These are phyloP conservation scores for Drosophila vallismaia DNA, from an alignment of 2,888 invertebrate species.

Conservation along the genomic window DNA sequence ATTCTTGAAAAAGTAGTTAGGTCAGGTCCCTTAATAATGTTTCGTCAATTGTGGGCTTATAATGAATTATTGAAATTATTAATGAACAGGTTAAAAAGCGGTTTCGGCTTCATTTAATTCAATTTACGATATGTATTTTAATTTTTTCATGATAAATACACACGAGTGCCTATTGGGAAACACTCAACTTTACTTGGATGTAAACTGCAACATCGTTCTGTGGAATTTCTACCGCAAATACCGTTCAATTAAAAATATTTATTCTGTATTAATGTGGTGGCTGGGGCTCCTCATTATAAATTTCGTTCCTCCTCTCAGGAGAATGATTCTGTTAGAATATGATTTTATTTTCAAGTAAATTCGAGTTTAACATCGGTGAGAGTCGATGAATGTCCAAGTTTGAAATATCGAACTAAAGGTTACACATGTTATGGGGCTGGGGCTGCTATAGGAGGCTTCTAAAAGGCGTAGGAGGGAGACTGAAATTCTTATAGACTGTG, in stretches of 20 bases:
- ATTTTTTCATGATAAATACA: constrained; percentile 7
- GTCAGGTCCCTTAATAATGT: too few species aligned
- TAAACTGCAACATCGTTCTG: not conserved
- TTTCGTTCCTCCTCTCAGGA: too few species aligned
- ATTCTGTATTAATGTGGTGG: not conserved
- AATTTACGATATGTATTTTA: constrained; percentile 2
- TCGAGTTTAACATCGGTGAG: not conserved
- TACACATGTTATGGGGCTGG: too few species aligned
- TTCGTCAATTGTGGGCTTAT: not conserved
- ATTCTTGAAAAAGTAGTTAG: too few species aligned
- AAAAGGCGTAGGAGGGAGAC: not conserved
- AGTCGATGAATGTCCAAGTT: not conserved
- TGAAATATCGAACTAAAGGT: not conserved
- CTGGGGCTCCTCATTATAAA: not conserved
- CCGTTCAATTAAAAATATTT: not conserved
- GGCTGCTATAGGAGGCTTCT: not conserved
- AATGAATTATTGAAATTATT: constrained; percentile 4
- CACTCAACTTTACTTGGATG: not conserved
- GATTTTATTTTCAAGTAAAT: too few species aligned
- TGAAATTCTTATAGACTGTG: constrained; percentile 24
- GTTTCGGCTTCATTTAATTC: constrained; percentile 25
- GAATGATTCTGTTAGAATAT: too few species aligned
- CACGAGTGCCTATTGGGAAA: not conserved
- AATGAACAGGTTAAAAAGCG: constrained; percentile 28
- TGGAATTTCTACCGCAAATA: constrained; percentile 11